Conservation (phyloP, 2,888 invertebrate genomes). For the Lasioglossum morio region DNA sequence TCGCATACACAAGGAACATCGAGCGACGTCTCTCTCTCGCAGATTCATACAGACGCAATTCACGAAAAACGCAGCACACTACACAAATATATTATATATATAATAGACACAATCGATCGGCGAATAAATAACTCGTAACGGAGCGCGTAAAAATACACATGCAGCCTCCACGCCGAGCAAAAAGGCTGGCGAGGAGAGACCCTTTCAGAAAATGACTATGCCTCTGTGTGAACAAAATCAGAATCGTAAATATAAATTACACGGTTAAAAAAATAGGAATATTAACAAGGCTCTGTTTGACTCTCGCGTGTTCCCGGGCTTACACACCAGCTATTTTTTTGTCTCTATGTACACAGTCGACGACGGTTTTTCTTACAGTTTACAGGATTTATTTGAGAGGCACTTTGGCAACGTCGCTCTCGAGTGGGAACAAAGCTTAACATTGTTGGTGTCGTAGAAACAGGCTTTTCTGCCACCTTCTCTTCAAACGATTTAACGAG, state of each 20-base stretch:
- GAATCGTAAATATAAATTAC: conserved; percentile 3
- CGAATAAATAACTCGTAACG: conserved; percentile 5
- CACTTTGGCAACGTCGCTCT: neutral
- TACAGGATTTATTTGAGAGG: conserved; percentile 10
- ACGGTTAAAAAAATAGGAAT: conserved; percentile 8
- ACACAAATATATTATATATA: neutral
- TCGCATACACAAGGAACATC: conserved; percentile 2
- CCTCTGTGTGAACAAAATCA: conserved; percentile 1
- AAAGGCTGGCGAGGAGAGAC: neutral
- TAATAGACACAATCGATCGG: conserved; percentile 5
- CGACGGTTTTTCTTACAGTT: neutral
- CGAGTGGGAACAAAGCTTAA: conserved; percentile 3
- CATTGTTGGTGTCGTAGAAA: neutral
- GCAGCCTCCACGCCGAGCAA: neutral
- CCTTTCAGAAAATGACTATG: conserved; percentile 5
- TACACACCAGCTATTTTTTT: neutral
- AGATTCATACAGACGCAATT: conserved; percentile 7
- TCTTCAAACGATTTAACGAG: neutral
- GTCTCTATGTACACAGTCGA: neutral
- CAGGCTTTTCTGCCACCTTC: neutral
- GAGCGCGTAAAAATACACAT: neutral
- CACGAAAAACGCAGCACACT: neutral
- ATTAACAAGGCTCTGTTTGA: neutral
- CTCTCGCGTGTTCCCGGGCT: neutral
- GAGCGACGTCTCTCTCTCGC: neutral